phyloP scores from a whole-genome alignment of 2,113 vertebrate species.

The Ellobius talpinus region DNA sequence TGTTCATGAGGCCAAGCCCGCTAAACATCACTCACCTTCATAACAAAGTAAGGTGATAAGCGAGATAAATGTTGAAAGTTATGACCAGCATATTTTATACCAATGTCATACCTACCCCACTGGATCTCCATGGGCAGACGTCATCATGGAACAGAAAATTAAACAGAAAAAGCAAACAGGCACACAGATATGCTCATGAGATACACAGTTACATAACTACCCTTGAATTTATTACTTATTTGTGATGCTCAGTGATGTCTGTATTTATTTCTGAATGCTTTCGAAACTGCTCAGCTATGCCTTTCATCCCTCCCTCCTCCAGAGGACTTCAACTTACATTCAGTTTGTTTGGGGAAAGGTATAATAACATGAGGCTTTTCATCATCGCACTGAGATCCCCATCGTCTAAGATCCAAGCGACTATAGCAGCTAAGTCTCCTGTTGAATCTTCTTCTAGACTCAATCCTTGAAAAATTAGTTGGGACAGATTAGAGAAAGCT shows the following conservation, averaged over 20 bases:
- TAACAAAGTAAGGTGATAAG: background rate
- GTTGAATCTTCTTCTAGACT: slow-evolving; percentile 40
- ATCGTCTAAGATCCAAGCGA: slow-evolving; percentile 53
- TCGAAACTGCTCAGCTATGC: background rate
- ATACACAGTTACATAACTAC: background rate
- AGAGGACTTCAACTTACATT: slow-evolving; percentile 35
- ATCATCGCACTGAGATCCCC: background rate
- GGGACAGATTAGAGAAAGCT: slow-evolving; percentile 61
- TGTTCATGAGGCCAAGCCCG: background rate
- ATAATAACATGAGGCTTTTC: slow-evolving; percentile 44
- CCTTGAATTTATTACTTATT: slow-evolving; percentile 54
- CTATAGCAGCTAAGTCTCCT: slow-evolving; percentile 62
- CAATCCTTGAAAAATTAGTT: slow-evolving; percentile 65
- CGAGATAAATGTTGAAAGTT: background rate
- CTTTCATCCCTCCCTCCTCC: slow-evolving; percentile 35
- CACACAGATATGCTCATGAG: background rate
- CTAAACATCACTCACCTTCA: accelerated
- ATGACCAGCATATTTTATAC: background rate
- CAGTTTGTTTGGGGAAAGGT: slow-evolving; percentile 16
- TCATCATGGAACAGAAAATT: slow-evolving; percentile 18
- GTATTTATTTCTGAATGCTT: slow-evolving; percentile 53
- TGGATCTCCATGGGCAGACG: background rate
- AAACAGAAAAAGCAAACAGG: slow-evolving; percentile 4
- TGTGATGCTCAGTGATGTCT: background rate
- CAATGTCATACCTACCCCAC: background rate